These are phyloP conservation scores for Sandelia bainsii DNA, from an alignment of 2,797 vertebrate species.

Conservation along the genomic window DNA sequence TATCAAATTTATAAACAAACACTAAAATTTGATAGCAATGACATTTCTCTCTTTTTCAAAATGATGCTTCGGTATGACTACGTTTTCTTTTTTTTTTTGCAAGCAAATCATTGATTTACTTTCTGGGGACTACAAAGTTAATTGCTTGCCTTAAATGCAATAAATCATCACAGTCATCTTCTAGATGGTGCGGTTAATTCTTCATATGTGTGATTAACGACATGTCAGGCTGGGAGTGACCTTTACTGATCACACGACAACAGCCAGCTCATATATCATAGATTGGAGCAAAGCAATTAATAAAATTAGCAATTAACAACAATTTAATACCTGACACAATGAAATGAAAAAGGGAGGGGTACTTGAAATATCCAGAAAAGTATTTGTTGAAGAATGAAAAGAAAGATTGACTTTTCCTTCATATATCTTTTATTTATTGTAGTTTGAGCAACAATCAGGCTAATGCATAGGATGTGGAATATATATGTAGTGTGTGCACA, in stretches of 20 bases:
- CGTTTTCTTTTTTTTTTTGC: too few species aligned
- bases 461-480: slow-evolving; percentile 28
- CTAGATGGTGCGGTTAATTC: background rate
- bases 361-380: background rate
- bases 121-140: too few species aligned
- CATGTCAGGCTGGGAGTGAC: slow-evolving; percentile 32
- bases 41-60: background rate
- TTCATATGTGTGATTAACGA: slow-evolving; percentile 36
- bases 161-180: slow-evolving; percentile 31
- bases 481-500: background rate
- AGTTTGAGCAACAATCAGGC: slow-evolving; percentile 40
- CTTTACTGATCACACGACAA: slow-evolving; percentile 50
- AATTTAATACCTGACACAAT: background rate
- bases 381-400: background rate
- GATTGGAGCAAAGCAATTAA: background rate
- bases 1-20: too few species aligned
- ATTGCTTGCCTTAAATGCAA: slow-evolving; percentile 8
- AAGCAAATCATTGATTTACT: background rate
- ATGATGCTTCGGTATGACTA: background rate
- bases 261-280: slow-evolving; percentile 9
- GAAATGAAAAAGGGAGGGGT: background rate
- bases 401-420: background rate
- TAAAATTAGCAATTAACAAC: background rate
- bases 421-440: slow-evolving; percentile 21
- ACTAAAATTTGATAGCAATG: too few species aligned